Evolutionary conservation across 2,797 vertebrate genomes (phyloP).

Genomic region (Anguilla megastoma): DNA sequence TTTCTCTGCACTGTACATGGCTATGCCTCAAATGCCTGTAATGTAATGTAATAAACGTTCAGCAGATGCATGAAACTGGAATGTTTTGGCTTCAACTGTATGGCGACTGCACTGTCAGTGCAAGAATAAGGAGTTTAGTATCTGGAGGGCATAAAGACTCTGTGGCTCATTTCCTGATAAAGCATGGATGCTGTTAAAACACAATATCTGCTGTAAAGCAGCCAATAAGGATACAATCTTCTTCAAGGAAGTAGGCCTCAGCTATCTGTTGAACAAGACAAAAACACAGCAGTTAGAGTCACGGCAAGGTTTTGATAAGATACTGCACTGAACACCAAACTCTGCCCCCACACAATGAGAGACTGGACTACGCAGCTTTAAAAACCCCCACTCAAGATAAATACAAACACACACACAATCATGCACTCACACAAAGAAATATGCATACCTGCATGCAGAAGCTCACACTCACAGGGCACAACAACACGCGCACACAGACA

Average conservation of each 20-base stretch:
- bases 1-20: not conserved
- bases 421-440: not conserved
- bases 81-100: not conserved
- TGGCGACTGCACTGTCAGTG: not conserved
- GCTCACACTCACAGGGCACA: not conserved
- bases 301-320: conserved; percentile 1
- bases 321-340: not conserved
- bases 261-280: conserved; percentile 79
- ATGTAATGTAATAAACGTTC: not conserved
- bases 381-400: not conserved
- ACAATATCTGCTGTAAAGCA: not conserved
- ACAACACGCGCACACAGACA: not conserved
- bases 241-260: conserved; percentile 86
- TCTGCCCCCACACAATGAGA: not conserved
- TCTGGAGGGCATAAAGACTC: not conserved
- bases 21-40: not conserved
- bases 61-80: not conserved
- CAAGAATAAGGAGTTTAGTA: not conserved
- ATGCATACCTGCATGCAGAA: not conserved
- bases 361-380: not conserved
- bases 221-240: conserved; percentile 91
- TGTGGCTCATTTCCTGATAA: conserved; percentile 13
- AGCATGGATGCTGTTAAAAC: not conserved
- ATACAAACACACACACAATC: conserved; percentile 38
- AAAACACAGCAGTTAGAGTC: conserved; percentile 40